Conservation (phyloP, 30 jellyfish, hydroid and myxozoan genomes). For the Rhopilema esculentum region DNA sequence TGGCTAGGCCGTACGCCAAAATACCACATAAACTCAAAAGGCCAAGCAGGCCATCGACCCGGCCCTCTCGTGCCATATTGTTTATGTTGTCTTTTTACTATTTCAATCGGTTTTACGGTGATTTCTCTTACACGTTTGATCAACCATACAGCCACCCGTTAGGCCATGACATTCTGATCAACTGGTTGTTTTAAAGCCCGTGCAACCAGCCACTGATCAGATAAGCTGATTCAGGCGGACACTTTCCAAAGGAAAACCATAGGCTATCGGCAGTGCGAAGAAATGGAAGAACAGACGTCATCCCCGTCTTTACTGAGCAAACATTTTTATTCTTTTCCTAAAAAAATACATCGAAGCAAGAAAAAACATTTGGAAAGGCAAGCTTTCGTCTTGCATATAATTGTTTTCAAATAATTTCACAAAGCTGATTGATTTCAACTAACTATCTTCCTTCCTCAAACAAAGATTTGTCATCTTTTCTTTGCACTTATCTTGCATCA, state of each 20-base stretch:
- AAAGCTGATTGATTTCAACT: too few species aligned
- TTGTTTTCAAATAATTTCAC: too few species aligned
- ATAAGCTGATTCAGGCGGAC: background rate
- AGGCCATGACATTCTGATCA: background rate
- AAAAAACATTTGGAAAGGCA: too few species aligned
- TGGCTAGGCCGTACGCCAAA: constrained; percentile 46
- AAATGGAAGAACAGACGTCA: too few species aligned
- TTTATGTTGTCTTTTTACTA: background rate
- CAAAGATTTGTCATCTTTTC: too few species aligned
- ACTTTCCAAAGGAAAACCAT: background rate
- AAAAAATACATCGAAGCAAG: too few species aligned
- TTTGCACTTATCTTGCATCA: too few species aligned
- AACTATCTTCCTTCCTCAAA: too few species aligned
- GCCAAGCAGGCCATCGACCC: constrained; percentile 54
- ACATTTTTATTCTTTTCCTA: too few species aligned
- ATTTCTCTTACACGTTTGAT: background rate
- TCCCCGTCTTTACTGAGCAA: too few species aligned
- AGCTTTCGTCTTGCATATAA: too few species aligned
- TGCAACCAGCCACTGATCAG: background rate
- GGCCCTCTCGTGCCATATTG: constrained; percentile 1
- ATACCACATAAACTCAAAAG: constrained; percentile 17
- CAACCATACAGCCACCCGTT: background rate
- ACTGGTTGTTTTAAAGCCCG: background rate
- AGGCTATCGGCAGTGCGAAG: too few species aligned
- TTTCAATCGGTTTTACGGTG: background rate